A percentile compares a stretch with the other conserved stretches of the same genome.
phyloP scores from a whole-genome alignment of 35 echinoderm and acorn worm genomes.

The Ptychodera flava region DNA sequence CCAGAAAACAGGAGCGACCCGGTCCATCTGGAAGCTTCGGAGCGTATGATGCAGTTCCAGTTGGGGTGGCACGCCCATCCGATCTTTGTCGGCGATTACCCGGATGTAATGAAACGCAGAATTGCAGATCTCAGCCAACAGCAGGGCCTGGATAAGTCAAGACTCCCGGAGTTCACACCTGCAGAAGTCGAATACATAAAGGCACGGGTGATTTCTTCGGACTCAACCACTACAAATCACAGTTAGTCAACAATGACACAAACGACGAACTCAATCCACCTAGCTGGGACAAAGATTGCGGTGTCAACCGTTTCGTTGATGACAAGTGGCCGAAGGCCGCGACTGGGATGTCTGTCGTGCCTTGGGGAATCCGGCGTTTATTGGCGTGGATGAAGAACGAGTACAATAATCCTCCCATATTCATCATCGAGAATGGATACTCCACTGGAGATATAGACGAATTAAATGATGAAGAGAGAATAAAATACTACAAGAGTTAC shows the following conservation, averaged over 20 bases:
- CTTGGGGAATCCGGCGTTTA: constrained; percentile 78
- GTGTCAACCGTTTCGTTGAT: constrained; percentile 54
- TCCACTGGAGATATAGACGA: constrained; percentile 36
- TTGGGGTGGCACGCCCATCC: constrained; percentile 83
- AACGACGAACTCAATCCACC: constrained; percentile 13
- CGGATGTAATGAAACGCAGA: constrained; percentile 65
- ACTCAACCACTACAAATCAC: constrained; percentile 3
- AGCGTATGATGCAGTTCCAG: constrained; percentile 48
- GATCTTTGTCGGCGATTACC: constrained; percentile 83
- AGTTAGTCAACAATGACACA: not conserved
- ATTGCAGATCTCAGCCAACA: constrained; percentile 49
- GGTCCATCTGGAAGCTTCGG: constrained; percentile 48
- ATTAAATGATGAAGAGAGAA: constrained; percentile 44
- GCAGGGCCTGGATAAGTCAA: constrained; percentile 43
- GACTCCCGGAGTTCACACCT: constrained; percentile 71
- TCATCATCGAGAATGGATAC: constrained; percentile 92
- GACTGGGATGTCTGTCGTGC: constrained; percentile 69
- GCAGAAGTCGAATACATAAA: constrained; percentile 50
- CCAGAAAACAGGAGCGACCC: constrained; percentile 38
- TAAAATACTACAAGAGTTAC: constrained; percentile 56
- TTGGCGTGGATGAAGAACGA: constrained; percentile 79
- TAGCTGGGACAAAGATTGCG: constrained; percentile 41
- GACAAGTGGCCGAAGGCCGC: constrained; percentile 74
- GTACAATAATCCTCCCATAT: constrained; percentile 64
- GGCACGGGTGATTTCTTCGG: constrained; percentile 58